Evolutionary conservation across 2,888 invertebrate genomes (phyloP).

Genomic region (Drosophila sordidula): DNA sequence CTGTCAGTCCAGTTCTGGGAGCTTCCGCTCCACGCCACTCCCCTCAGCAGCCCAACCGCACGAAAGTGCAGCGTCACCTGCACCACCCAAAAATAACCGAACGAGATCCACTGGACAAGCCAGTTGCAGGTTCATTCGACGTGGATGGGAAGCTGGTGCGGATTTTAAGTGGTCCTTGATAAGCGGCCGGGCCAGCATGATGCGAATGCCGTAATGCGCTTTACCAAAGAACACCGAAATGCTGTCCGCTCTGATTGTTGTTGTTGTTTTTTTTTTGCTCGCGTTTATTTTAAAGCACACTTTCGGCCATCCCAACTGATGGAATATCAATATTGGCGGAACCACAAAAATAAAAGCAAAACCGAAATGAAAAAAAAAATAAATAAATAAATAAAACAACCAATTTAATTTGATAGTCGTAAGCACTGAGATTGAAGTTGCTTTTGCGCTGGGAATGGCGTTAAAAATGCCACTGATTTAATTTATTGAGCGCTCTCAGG

Average conservation of each 20-base stretch:
- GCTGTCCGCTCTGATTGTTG: slow-evolving; percentile 12
- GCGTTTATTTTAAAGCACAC: slow-evolving; percentile 35
- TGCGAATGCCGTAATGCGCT: slow-evolving; percentile 68
- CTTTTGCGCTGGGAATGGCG: slow-evolving; percentile 29
- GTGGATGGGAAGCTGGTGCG: slow-evolving; percentile 41
- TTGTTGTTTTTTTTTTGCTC: slow-evolving; percentile 9
- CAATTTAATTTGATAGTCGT: slow-evolving; percentile 67
- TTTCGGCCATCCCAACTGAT: slow-evolving; percentile 39
- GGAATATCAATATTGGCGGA: slow-evolving; percentile 66
- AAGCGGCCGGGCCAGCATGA: slow-evolving; percentile 64
- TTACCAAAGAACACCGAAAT: slow-evolving; percentile 50
- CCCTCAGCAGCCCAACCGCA: slow-evolving; percentile 10
- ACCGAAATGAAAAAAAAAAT: slow-evolving; percentile 15
- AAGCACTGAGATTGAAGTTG: slow-evolving; percentile 15
- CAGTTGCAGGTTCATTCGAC: slow-evolving; percentile 4
- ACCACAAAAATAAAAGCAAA: slow-evolving; percentile 12
- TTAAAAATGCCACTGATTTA: slow-evolving; percentile 61
- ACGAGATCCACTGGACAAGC: slow-evolving; percentile 15
- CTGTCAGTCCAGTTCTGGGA: slow-evolving; percentile 33
- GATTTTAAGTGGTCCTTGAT: slow-evolving; percentile 75
- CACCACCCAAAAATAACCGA: slow-evolving; percentile 50
- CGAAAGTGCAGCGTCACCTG: slow-evolving; percentile 37
- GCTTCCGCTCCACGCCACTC: slow-evolving; percentile 15
- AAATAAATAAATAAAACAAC: slow-evolving; percentile 12
- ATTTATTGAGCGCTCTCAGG: slow-evolving; percentile 37